Conservation (phyloP, 2,797 vertebrate species). For the Eulemur coronatus region DNA sequence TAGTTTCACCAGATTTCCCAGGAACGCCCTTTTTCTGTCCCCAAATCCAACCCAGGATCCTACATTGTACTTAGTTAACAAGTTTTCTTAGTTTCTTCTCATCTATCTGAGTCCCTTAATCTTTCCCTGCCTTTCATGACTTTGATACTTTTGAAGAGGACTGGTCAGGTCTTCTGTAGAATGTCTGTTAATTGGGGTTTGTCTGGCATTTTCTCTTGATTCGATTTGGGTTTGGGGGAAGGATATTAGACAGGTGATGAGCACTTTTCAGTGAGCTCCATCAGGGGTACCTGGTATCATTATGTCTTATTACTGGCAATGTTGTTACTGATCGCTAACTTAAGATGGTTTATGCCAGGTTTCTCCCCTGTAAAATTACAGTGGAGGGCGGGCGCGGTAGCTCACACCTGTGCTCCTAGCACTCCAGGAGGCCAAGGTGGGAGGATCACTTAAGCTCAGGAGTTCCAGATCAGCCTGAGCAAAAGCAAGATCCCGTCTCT, state of each 20-base stretch:
- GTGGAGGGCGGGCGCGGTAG: background rate
- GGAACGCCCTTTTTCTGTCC: background rate
- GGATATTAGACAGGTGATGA: background rate
- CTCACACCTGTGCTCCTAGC: background rate
- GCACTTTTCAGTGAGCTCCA: background rate
- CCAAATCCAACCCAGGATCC: background rate
- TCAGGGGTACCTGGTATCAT: too few species aligned
- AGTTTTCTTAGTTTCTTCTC: background rate
- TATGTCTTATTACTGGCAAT: background rate
- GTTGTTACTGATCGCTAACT: rapidly evolving
- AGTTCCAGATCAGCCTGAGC: background rate
- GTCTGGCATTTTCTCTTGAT: background rate
- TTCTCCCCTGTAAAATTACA: background rate
- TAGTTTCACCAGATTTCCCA: background rate
- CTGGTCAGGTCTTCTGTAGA: background rate
- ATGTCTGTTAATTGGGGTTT: background rate
- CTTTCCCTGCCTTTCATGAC: background rate
- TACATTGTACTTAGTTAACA: background rate
- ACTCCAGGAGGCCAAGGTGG: background rate
- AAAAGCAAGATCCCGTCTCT: background rate
- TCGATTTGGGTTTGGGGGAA: background rate
- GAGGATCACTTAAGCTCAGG: background rate
- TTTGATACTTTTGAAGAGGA: background rate
- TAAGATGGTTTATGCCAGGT: too few species aligned
- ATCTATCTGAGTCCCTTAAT: background rate